Conservation (phyloP, 1,140 invertebrate species). For the Vanessa tameamea region DNA sequence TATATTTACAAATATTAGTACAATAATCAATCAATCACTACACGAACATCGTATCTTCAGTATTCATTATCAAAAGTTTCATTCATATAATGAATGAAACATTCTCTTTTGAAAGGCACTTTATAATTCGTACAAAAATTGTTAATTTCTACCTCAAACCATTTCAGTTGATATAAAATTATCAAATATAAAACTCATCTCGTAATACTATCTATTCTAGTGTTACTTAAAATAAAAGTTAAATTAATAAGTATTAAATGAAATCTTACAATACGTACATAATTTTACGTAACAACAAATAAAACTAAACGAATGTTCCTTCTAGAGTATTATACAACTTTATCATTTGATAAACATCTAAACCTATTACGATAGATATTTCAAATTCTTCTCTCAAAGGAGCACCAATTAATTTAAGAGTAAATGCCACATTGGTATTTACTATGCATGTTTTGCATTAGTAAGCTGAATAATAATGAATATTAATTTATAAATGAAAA, state of each 20-base stretch:
- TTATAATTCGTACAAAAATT: too few relatives aligned
- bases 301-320: constrained; percentile 23
- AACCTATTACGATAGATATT: constrained; percentile 35
- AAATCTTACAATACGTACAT: neutral
- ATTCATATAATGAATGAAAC: too few relatives aligned
- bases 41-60: too few relatives aligned
- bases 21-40: too few relatives aligned
- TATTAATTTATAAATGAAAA: constrained; percentile 27
- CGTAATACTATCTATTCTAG: too few relatives aligned
- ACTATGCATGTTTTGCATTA: constrained; percentile 38
- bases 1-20: too few relatives aligned
- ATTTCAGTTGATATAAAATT: too few relatives aligned
- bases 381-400: constrained; percentile 34
- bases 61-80: too few relatives aligned
- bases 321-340: constrained; percentile 24
- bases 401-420: constrained; percentile 31
- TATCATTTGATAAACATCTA: constrained; percentile 37
- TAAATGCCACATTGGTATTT: constrained; percentile 39
- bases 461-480: constrained; percentile 24
- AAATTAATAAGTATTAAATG: neutral
- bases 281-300: constrained; percentile 3
- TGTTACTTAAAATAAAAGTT: too few relatives aligned
- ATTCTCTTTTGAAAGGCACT: too few relatives aligned
- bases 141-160: too few relatives aligned
- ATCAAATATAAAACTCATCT: too few relatives aligned